A percentile compares a stretch with the other conserved stretches of the same genome.
These are phyloP conservation scores for Yponomeuta plumbellus DNA, from an alignment of 2,888 invertebrate genomes.

Conservation along the genomic window DNA sequence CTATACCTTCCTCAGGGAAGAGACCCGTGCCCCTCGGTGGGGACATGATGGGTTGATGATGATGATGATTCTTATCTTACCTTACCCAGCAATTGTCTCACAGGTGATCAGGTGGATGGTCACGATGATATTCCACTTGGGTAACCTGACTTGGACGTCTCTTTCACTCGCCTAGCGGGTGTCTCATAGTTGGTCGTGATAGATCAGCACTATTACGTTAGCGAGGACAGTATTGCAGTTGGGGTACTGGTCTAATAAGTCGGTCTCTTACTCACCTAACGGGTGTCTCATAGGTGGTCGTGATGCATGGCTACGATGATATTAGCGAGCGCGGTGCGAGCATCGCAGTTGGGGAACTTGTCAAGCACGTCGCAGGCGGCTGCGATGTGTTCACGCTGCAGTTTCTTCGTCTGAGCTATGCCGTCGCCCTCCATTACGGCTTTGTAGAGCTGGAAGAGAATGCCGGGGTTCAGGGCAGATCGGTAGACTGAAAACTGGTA, in stretches of 20 bases:
- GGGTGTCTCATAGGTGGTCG: conserved; percentile 35
- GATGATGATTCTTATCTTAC: conserved; percentile 22
- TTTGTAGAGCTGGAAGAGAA: conserved; percentile 60
- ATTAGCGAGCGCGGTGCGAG: conserved; percentile 88
- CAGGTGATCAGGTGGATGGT: conserved; percentile 82
- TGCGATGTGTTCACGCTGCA: conserved; percentile 85
- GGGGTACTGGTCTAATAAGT: conserved; percentile 84
- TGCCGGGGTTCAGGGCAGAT: too few species aligned
- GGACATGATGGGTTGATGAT: too few species aligned
- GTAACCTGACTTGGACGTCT: conserved; percentile 78
- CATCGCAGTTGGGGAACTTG: conserved; percentile 87
- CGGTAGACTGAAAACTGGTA: too few species aligned
- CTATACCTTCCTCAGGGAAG: too few species aligned
- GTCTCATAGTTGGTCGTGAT: conserved; percentile 65
- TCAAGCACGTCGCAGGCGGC: conserved; percentile 85
- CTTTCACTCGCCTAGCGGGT: too few species aligned
- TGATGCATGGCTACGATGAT: conserved; percentile 92
- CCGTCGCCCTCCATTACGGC: conserved; percentile 82
- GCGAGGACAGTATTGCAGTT: conserved; percentile 88
- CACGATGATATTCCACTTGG: conserved; percentile 90
- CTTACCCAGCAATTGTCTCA: conserved; percentile 14
- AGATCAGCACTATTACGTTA: conserved; percentile 92
- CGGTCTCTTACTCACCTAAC: conserved; percentile 26
- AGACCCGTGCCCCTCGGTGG: too few species aligned
- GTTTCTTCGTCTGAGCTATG: conserved; percentile 81